Percentiles rank a stretch among this genome's conserved stretches.
Conservation (phyloP, 2,888 invertebrate species). For the Lithophane leautieri region DNA sequence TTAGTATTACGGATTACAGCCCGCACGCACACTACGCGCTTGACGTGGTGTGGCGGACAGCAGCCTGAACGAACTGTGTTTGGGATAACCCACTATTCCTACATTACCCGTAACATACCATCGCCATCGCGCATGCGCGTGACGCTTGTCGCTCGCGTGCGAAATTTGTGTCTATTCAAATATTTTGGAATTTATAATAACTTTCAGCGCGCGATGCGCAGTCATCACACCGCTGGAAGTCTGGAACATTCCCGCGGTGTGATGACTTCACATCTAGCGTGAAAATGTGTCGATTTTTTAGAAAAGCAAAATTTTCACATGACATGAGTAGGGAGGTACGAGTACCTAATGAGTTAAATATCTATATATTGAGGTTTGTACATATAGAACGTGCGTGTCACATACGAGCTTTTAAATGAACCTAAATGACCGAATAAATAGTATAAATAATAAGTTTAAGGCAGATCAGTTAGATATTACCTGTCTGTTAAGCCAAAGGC, state of each 20-base stretch:
- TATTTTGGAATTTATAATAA: not conserved
- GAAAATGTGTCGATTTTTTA: not conserved
- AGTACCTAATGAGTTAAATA: not conserved
- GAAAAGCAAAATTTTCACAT: not conserved
- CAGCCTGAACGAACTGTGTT: not conserved
- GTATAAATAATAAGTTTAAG: not conserved
- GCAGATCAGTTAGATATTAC: not conserved
- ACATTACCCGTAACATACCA: not conserved
- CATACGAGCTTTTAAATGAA: not conserved
- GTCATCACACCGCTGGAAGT: no score
- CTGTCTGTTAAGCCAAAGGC: constrained; percentile 35
- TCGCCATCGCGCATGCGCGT: not conserved
- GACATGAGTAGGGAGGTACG: not conserved
- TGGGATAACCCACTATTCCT: no score
- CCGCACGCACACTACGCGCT: not conserved
- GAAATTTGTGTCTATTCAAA: not conserved
- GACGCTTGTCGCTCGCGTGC: not conserved
- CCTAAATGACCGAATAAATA: not conserved
- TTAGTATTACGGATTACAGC: not conserved
- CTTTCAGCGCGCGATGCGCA: not conserved
- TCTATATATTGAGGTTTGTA: constrained; percentile 1
- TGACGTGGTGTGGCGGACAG: no score
- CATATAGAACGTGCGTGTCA: not conserved
- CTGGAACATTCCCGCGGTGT: no score
- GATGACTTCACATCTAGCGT: not conserved